A percentile compares a stretch with the other conserved stretches of the same genome.
These are phyloP conservation scores for Ptychadena robeensis DNA, from an alignment of 2,797 vertebrate species.

Conservation along the genomic window DNA sequence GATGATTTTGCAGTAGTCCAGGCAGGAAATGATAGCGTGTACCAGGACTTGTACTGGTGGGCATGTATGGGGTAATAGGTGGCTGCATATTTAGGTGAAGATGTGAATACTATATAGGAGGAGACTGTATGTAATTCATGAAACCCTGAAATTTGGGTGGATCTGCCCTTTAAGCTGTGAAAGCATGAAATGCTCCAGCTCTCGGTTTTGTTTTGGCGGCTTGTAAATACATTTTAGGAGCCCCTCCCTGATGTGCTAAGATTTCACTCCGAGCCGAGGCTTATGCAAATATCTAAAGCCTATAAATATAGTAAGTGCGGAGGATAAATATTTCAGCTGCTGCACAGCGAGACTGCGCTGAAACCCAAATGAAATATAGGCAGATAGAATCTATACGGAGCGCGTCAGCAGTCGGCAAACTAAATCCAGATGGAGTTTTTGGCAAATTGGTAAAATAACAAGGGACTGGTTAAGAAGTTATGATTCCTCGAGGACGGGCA, in stretches of 20 bases:
- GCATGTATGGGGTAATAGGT: too few species aligned
- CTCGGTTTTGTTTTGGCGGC: neutral
- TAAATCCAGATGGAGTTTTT: neutral
- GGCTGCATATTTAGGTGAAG: too few species aligned
- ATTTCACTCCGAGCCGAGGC: neutral
- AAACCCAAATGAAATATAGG: constrained; percentile 2
- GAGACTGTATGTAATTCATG: neutral
- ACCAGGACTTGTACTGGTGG: too few species aligned
- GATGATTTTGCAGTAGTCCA: too few species aligned
- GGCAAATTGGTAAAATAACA: too few species aligned
- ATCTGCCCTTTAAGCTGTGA: neutral
- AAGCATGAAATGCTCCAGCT: neutral
- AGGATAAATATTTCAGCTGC: constrained; percentile 17
- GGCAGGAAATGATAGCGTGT: too few species aligned
- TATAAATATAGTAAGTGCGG: neutral
- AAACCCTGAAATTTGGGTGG: neutral
- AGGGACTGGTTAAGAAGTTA: too few species aligned
- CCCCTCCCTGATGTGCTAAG: neutral
- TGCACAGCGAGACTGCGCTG: neutral
- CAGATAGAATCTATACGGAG: neutral
- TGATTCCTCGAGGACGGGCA: neutral
- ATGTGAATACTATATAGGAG: too few species aligned
- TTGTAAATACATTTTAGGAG: neutral
- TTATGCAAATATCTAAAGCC: constrained; percentile 20
- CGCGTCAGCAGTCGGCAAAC: neutral